Evolutionary conservation across 92 coral and sea anemone genomes (phyloP), one percentile per base, ranked within the genome.

Genomic region (Phymanthus crucifer): DNA sequence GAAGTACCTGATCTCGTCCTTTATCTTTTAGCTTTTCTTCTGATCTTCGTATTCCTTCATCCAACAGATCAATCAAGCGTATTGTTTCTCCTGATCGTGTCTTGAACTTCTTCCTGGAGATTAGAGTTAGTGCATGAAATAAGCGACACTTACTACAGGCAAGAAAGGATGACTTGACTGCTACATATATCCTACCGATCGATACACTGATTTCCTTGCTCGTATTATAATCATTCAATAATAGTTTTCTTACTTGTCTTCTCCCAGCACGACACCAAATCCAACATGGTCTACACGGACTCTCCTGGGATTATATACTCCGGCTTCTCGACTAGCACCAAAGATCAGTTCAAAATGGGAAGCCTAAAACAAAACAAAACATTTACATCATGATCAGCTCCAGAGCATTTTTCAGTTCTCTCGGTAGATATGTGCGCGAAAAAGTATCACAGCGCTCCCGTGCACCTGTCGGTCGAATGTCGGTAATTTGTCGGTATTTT

Each of bases 221-320:
- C n/a, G n/a, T n/a, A n/a, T n/a, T n/a, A n/a, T n/a, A n/a, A n/a
- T n/a, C n/a, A n/a, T n/a, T n/a, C n/a, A n/a, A n/a, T n/a, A n/a
- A n/a, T n/a, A n/a, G n/a, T n/a, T n/a, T 11, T 70, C 98, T 84
- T 71, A 96, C 99, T 89, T 96, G 89, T 96, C 99, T 75, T 96
- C 99, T 27, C 99, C 99, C 26, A 96, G 90, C 38, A 95, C 99
- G 24, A 95, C 99, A 61, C 99, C 99, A 73, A 95, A 95, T 21
- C 98, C 98, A 27, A 95, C 99, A 70, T 95, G 99, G 43, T 95
- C 97, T 19, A 95, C 84, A 43, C 99, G 89, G 1, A 82, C 88
- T 11, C 88, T 70, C 84, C 86, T 81, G 0, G 99, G 97, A 69
- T 95, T 89, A 83, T 94, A 95, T 78, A 92, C 70, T 0, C 88